Conservation (phyloP, 2,888 invertebrate genomes). For the Rhogogaster chlorosoma region DNA sequence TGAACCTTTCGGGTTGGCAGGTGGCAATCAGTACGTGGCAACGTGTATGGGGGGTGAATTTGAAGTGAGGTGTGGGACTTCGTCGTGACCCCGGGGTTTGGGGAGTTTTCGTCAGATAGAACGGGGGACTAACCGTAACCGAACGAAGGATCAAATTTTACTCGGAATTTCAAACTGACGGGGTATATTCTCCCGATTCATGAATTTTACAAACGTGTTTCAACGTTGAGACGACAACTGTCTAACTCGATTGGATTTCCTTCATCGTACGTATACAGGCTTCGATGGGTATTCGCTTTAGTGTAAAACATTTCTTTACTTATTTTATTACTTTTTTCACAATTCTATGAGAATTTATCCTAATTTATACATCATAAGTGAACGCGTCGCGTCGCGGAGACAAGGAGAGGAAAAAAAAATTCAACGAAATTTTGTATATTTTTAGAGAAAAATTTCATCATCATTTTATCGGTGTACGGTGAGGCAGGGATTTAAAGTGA, state of each 20-base stretch:
- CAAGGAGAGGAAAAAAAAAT: background rate
- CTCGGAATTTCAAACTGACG: slow-evolving; percentile 27
- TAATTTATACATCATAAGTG: background rate
- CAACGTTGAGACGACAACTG: slow-evolving; percentile 22
- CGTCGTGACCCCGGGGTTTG: background rate
- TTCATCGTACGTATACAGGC: background rate
- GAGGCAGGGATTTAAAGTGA: background rate
- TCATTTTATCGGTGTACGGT: background rate
- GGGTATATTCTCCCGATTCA: slow-evolving; percentile 16
- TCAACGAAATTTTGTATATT: background rate
- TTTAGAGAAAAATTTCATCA: background rate
- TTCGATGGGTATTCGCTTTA: background rate
- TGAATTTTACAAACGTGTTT: slow-evolving; percentile 41
- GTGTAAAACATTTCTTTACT: background rate
- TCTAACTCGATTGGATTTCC: slow-evolving; percentile 19
- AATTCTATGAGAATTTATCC: background rate
- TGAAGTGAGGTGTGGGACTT: background rate
- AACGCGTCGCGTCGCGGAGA: background rate
- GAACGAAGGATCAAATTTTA: slow-evolving; percentile 37
- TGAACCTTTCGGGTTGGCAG: slow-evolving; percentile 32
- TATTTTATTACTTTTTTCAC: background rate
- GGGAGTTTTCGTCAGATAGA: background rate
- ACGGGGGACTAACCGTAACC: slow-evolving; percentile 9
- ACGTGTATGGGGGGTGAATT: background rate
- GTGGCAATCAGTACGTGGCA: slow-evolving; percentile 6